Conservation (phyloP, 2,888 invertebrate species). For the Prosapia bicincta region DNA sequence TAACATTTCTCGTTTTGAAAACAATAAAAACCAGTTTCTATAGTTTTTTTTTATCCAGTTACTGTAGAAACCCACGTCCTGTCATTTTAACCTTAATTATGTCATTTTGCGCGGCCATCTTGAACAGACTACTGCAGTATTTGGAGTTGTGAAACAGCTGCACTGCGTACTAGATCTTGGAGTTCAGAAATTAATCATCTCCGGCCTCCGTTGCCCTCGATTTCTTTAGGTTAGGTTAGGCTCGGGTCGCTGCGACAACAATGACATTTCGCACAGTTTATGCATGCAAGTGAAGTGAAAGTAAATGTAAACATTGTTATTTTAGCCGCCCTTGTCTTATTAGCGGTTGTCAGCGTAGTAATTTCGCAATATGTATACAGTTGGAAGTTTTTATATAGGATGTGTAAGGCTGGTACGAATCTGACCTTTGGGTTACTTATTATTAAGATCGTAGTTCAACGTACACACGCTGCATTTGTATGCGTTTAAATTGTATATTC, state of each 20-base stretch:
- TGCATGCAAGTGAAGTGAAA: neutral
- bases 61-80: too few relatives aligned
- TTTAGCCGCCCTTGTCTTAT: neutral
- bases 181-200: neutral
- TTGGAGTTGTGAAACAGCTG: neutral
- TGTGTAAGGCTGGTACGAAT: too few relatives aligned
- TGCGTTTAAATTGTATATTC: too few relatives aligned
- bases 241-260: neutral
- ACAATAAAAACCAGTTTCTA: too few relatives aligned
- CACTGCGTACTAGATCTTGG: neutral
- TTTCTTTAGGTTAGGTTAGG: neutral
- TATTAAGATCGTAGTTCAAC: too few relatives aligned
- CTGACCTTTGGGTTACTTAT: too few relatives aligned
- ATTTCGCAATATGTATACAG: too few relatives aligned
- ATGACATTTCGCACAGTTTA: neutral
- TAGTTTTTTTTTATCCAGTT: too few relatives aligned
- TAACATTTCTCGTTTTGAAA: too few relatives aligned
- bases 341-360: neutral
- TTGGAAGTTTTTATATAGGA: too few relatives aligned
- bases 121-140: neutral
- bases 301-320: neutral
- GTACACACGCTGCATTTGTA: too few relatives aligned
- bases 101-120: neutral
- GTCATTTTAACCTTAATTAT: too few relatives aligned
- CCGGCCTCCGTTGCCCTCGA: neutral